phyloP scores from a whole-genome alignment of 2,797 vertebrate species.

The Sebastes elongatus region DNA sequence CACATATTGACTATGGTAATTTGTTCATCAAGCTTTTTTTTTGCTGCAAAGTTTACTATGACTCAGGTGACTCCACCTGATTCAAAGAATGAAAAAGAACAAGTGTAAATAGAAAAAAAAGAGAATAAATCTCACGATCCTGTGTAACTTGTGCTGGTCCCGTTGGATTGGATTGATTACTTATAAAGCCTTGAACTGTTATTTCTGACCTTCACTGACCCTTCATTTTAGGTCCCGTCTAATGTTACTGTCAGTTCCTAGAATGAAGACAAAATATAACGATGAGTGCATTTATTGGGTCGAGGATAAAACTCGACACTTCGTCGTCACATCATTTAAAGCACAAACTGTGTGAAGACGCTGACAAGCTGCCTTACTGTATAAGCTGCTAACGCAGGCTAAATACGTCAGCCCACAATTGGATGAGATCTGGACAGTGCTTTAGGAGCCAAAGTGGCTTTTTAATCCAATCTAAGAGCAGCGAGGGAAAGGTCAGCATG shows the following conservation, averaged over 20 bases:
- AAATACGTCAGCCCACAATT: constrained; percentile 72
- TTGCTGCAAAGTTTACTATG: neutral
- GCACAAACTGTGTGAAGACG: neutral
- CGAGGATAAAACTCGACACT: neutral
- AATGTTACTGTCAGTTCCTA: neutral
- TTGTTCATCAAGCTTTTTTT: neutral
- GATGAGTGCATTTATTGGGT: neutral
- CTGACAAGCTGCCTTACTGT: neutral
- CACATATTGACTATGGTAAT: neutral
- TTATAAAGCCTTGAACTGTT: neutral
- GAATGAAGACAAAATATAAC: neutral
- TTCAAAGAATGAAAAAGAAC: neutral
- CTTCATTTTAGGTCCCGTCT: neutral
- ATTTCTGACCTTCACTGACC: neutral
- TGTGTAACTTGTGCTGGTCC: neutral
- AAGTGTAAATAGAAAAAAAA: neutral
- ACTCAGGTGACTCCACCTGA: neutral
- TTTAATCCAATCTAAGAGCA: constrained; percentile 63
- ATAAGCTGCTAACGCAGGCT: constrained; percentile 67
- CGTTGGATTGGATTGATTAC: neutral
- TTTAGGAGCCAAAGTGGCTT: constrained; percentile 52
- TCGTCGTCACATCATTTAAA: neutral
- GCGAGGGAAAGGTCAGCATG: constrained; percentile 41
- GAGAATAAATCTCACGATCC: neutral
- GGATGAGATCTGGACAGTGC: constrained; percentile 68